phyloP scores from a whole-genome alignment of 2,888 invertebrate genomes.

The Stictocephala bisonia region DNA sequence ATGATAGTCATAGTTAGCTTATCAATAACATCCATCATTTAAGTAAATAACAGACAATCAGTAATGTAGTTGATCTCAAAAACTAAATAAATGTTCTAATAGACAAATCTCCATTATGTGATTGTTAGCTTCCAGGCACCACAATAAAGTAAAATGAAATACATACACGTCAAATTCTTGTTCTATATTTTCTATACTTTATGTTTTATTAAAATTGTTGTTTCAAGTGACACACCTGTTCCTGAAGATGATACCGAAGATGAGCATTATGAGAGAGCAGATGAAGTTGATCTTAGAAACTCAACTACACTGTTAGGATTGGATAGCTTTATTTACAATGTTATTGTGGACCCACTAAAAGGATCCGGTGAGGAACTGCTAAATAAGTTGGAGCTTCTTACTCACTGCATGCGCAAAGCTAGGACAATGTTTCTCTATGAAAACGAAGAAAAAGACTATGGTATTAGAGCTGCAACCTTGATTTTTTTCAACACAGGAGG shows the following conservation, averaged over 20 bases:
- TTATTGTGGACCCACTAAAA: slow-evolving; percentile 33
- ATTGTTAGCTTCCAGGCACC: too few species aligned
- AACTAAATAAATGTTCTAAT: too few species aligned
- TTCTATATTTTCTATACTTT: too few species aligned
- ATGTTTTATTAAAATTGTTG: too few species aligned
- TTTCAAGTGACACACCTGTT: too few species aligned
- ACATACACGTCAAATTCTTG: too few species aligned
- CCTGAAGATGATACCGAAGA: slow-evolving; percentile 10
- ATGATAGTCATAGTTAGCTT: too few species aligned
- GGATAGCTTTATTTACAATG: slow-evolving; percentile 29
- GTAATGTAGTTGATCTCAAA: too few species aligned
- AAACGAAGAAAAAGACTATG: slow-evolving; percentile 14
- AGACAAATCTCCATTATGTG: too few species aligned
- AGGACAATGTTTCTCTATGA: slow-evolving; percentile 28
- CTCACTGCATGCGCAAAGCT: slow-evolving; percentile 33
- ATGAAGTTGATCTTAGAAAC: slow-evolving; percentile 18
- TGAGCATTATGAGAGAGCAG: background rate
- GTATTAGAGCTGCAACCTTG: slow-evolving; percentile 26
- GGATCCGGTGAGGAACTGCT: slow-evolving; percentile 24
- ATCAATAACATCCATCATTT: too few species aligned
- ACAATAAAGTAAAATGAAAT: too few species aligned
- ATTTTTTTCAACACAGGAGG: slow-evolving; percentile 37
- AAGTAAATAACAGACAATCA: too few species aligned
- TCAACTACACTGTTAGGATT: slow-evolving; percentile 1
- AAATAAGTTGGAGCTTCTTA: slow-evolving; percentile 23